Conservation (phyloP, 2,113 vertebrate species). For the Boleophthalmus pectinirostris region DNA sequence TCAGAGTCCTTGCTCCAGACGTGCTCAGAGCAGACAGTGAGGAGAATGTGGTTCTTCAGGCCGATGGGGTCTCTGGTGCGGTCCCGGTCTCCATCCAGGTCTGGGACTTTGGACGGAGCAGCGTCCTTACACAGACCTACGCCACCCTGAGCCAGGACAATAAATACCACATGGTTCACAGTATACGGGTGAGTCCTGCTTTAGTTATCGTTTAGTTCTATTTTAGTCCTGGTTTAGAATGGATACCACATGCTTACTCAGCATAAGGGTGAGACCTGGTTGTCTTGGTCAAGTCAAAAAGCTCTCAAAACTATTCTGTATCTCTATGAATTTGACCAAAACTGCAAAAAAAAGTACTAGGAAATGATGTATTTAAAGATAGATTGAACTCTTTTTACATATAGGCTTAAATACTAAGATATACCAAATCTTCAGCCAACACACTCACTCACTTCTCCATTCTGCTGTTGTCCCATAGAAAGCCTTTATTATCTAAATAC, state of each 20-base stretch:
- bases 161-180: neutral
- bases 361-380: too few species aligned
- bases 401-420: too few species aligned
- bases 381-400: too few species aligned
- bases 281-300: too few species aligned
- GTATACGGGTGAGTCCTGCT: neutral
- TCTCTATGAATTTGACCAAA: too few species aligned
- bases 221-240: neutral
- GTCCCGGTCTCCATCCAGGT: neutral
- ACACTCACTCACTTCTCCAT: too few species aligned
- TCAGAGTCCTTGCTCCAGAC: neutral
- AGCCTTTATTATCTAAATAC: too few species aligned
- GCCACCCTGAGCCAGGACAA: neutral
- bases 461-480: too few species aligned
- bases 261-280: neutral
- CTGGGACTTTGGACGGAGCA: neutral
- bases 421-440: too few species aligned
- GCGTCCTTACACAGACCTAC: neutral
- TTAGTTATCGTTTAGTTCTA: neutral
- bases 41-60: neutral
- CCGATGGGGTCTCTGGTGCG: neutral
- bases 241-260: too few species aligned
- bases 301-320: too few species aligned
- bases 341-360: too few species aligned
- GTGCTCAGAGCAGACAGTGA: neutral